Evolutionary conservation across 92 coral and sea anemone species (phyloP), one percentile per base, ranked within the genome.

Genomic region (Ricordea florida): DNA sequence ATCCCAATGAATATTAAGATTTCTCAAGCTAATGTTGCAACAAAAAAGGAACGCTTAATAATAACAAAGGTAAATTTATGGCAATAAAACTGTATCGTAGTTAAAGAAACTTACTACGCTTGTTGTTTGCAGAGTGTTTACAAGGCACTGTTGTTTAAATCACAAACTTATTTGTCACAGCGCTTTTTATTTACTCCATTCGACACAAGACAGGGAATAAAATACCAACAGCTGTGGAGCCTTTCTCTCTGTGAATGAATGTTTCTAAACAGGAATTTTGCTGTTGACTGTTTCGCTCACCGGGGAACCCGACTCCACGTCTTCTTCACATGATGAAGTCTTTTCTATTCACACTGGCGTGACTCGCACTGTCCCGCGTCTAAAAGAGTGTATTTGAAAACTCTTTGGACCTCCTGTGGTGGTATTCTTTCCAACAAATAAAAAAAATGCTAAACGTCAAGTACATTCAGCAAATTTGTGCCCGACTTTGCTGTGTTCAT

Each of bases 251-350:
- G 52, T 9, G 5, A 20, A 11, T 32, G 31, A 14, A 14, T 47
- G 56, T 21, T 21, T 32, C 1, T 10, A 23, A 32, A 21, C 16
- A 18, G 6, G 28, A 40, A 0, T 8, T 15, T 8, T 63, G 17
- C n/a, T 15, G 70, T 30, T 66, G 46, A 30, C 48, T 23, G 11
- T 45, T 3, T 66, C 57, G 0, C 73, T n/a, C n/a, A 44, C 57
- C 73, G 20, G 73, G 73, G 43, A 13, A 30, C 17, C 57, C 73
- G 73, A 66, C 73, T 30, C 16, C 21, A 46, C 14, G 73, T 32
- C 73, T 66, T 31, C 41, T 13, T 66, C 58, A 30, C 58, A 30
- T 45, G 29, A 66, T 46, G 73, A 58, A 31, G 11, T 5, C 10
- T 4, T 29, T 55, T 29, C 30, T 45, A 28, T 66, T 41, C 29